Conservation (phyloP, 1,140 invertebrate species). For the Drosophila rufa region DNA sequence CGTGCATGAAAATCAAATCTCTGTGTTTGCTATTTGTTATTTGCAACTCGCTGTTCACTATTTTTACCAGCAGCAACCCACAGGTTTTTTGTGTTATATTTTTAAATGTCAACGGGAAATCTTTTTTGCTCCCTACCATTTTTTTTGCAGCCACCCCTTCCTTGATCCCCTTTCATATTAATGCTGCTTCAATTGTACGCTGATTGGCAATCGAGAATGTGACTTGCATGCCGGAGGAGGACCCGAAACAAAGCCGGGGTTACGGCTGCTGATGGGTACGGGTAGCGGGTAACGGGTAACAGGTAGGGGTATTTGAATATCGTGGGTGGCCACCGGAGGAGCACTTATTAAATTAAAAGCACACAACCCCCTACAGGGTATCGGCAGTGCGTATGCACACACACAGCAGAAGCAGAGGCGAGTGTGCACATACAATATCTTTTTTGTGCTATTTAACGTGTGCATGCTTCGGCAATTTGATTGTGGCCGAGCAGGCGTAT, state of each 20-base stretch:
- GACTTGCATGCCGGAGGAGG: conserved; percentile 68
- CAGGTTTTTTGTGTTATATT: conserved; percentile 36
- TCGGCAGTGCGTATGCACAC: conserved; percentile 15
- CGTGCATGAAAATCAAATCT: conserved; percentile 81
- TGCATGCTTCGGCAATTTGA: conserved; percentile 81
- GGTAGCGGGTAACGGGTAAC: conserved; percentile 15
- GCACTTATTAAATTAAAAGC: conserved; percentile 82
- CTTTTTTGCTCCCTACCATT: conserved; percentile 16
- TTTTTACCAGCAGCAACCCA: conserved; percentile 24
- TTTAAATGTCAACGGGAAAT: conserved; percentile 67
- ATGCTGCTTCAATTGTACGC: conserved; percentile 80
- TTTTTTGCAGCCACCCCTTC: conserved; percentile 36
- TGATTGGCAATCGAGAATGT: conserved; percentile 83
- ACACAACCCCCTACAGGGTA: conserved; percentile 45
- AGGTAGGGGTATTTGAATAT: conserved; percentile 65
- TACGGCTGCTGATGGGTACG: conserved; percentile 10
- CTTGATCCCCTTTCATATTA: conserved; percentile 53
- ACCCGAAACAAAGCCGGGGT: conserved; percentile 41
- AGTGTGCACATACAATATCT: conserved; percentile 46
- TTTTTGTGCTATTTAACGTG: conserved; percentile 76
- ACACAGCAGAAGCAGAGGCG: conserved; percentile 2
- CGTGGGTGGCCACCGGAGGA: conserved; percentile 54
- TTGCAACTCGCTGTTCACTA: conserved; percentile 64
- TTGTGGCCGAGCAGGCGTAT: conserved; percentile 82
- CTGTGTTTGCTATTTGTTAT: conserved; percentile 74